phyloP scores from a whole-genome alignment of 2,888 invertebrate species.

The Apotomis capreana region DNA sequence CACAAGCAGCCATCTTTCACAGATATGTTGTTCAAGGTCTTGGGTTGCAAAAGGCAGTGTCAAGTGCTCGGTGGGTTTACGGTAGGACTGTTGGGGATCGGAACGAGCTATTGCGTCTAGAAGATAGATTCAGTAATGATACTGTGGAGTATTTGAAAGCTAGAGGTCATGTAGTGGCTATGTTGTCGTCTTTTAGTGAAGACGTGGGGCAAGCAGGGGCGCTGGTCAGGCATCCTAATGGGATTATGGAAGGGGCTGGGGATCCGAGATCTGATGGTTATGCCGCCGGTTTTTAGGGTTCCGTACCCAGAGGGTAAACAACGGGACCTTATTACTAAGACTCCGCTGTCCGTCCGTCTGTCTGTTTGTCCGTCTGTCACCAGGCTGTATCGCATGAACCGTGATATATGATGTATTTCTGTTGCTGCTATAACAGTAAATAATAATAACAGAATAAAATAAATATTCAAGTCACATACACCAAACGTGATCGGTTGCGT shows the following conservation, averaged over 20 bases:
- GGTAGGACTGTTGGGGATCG: slow-evolving; percentile 56
- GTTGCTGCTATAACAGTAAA: too few relatives aligned
- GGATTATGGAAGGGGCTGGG: slow-evolving; percentile 71
- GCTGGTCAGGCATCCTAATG: slow-evolving; percentile 66
- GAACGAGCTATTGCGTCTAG: slow-evolving; percentile 58
- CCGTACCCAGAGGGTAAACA: too few relatives aligned
- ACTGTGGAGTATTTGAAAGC: slow-evolving; percentile 63
- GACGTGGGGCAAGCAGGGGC: slow-evolving; percentile 69
- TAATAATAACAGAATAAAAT: too few relatives aligned
- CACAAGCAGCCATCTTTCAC: slow-evolving; percentile 75
- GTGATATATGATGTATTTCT: too few relatives aligned
- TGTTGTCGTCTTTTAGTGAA: slow-evolving; percentile 59
- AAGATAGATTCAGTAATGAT: slow-evolving; percentile 64
- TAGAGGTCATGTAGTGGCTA: slow-evolving; percentile 62
- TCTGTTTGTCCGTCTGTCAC: too few relatives aligned
- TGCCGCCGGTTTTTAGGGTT: slow-evolving; percentile 67
- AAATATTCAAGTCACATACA: too few relatives aligned
- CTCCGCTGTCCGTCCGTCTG: too few relatives aligned
- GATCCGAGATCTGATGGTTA: slow-evolving; percentile 72
- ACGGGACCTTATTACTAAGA: too few relatives aligned
- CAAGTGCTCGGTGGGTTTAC: slow-evolving; percentile 70
- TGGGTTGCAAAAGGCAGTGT: slow-evolving; percentile 63
- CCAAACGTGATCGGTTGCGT: too few relatives aligned
- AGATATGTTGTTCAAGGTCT: slow-evolving; percentile 69
- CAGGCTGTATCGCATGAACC: too few relatives aligned